A percentile compares a stretch with the other conserved stretches of the same genome.
Evolutionary conservation across 2,888 invertebrate species (phyloP).

Genomic region (Drosophila prolongata): DNA sequence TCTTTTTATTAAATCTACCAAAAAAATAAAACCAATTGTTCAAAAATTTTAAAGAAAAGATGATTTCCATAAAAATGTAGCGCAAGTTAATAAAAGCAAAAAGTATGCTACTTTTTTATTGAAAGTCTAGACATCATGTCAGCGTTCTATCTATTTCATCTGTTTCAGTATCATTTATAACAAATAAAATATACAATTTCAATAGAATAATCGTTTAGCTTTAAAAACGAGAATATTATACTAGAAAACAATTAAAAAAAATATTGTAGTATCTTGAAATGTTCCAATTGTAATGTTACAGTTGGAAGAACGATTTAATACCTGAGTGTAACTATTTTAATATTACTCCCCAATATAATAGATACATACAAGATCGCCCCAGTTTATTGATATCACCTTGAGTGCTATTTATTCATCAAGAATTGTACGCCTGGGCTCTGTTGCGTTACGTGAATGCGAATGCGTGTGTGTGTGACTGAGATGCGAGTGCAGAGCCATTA

Average conservation of each 20-base stretch:
- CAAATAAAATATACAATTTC: no score
- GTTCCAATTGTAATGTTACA: neutral
- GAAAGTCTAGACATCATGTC: no score
- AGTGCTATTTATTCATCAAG: neutral
- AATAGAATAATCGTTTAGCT: no score
- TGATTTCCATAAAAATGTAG: no score
- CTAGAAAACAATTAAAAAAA: neutral
- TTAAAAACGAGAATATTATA: neutral
- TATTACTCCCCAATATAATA: neutral
- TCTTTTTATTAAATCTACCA: no score
- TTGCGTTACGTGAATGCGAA: slow-evolving; percentile 34
- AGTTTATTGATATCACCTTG: slow-evolving; percentile 4
- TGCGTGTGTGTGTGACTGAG: slow-evolving; percentile 44
- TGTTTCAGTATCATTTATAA: no score
- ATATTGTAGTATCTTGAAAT: neutral
- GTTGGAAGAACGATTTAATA: no score
- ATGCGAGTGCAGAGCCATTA: slow-evolving; percentile 62
- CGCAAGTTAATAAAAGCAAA: no score
- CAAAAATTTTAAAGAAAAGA: no score
- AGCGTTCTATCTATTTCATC: no score
- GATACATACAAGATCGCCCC: neutral
- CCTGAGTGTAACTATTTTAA: neutral
- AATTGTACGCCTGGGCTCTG: slow-evolving; percentile 13
- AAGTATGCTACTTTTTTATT: no score
- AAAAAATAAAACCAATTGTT: no score